Evolutionary conservation across 1,140 invertebrate species (phyloP), one percentile per base, ranked within the genome.

Genomic region (Lasioglossum baleicum): DNA sequence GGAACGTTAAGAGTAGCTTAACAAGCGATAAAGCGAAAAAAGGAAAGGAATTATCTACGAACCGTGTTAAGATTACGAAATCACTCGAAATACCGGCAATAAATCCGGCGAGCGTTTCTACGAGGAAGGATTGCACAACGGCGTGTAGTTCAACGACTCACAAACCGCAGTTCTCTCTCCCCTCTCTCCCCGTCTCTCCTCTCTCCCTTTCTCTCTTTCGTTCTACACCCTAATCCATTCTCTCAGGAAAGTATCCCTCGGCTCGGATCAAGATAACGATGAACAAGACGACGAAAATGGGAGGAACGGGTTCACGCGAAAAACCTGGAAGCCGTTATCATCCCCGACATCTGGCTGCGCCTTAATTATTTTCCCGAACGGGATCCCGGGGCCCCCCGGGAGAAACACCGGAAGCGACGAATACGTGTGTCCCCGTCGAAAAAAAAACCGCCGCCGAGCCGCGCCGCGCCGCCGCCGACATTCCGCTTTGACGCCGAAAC

Each of bases 311-410:
- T 72, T 70, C 75, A 68, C 75, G 75, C 60, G 70, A 79, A 73
- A 70, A 79, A 73, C 22, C 70, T 68, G 65, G 42, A 60, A 66
- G 44, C 44, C 68, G 60, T 60, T 81, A 71, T 80, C 74, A 65
- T 83, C 65, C 40, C 13, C 76, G 75, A 56, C 70, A 73, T 64
- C 70, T 74, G 81, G 44, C 51, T 76, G 60, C 83, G 86, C 88
- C 82, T 90, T 90, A 91, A 91, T 90, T 90, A 88, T 88, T 66
- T 74, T 80, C 82, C 67, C 84, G 83, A 84, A 85, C 79, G 83
- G 83, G 82, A 89, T 90, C 83, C 86, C 87, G 82, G 79, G 44
- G 72, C 80, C 81, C 66, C 66, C 35, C 3, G 2, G 35, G 72
- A 78, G 83, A 69, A 65, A 64, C 80, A 84, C 80, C 84, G 87